Conservation (phyloP, 2,113 vertebrate species). For the Peromyscus maniculatus region DNA sequence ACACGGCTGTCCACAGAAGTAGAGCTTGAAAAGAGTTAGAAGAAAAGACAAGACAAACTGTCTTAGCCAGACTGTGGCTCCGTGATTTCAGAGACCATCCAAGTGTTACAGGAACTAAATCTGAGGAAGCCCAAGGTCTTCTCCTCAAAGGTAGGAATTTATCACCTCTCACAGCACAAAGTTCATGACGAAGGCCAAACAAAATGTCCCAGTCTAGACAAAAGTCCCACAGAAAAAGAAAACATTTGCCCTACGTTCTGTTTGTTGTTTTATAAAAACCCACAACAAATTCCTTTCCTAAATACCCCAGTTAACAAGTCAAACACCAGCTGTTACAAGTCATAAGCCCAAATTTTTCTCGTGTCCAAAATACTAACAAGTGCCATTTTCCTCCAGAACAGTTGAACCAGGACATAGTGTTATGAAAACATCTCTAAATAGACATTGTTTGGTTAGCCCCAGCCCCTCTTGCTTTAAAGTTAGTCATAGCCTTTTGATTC, state of each 20-base stretch:
- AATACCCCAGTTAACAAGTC: conserved; percentile 44
- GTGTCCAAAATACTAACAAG: conserved; percentile 62
- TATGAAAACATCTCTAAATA: conserved; percentile 74
- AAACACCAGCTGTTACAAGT: conserved; percentile 47
- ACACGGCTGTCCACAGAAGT: not conserved
- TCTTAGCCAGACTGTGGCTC: not conserved
- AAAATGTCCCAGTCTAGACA: conserved; percentile 22
- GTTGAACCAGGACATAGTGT: conserved; percentile 59
- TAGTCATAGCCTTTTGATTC: conserved; percentile 44
- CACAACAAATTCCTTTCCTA: conserved; percentile 51
- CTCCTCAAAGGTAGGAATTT: not conserved
- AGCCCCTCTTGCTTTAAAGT: not conserved
- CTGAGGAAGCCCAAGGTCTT: not conserved
- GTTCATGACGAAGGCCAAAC: conserved; percentile 33
- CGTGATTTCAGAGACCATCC: not conserved
- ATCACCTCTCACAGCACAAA: conserved; percentile 29
- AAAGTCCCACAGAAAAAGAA: conserved; percentile 23
- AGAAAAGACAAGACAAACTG: not conserved
- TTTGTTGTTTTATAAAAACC: conserved; percentile 49
- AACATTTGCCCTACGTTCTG: conserved; percentile 32
- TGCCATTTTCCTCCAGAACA: conserved; percentile 47
- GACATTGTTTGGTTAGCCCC: conserved; percentile 1
- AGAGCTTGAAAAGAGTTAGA: not conserved
- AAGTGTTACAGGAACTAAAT: not conserved
- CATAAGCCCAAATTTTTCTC: conserved; percentile 58